Percentiles rank a stretch among this genome's conserved stretches.
phyloP scores from a whole-genome alignment of 2,113 vertebrate genomes.

The Ivindomyrus marchei region DNA sequence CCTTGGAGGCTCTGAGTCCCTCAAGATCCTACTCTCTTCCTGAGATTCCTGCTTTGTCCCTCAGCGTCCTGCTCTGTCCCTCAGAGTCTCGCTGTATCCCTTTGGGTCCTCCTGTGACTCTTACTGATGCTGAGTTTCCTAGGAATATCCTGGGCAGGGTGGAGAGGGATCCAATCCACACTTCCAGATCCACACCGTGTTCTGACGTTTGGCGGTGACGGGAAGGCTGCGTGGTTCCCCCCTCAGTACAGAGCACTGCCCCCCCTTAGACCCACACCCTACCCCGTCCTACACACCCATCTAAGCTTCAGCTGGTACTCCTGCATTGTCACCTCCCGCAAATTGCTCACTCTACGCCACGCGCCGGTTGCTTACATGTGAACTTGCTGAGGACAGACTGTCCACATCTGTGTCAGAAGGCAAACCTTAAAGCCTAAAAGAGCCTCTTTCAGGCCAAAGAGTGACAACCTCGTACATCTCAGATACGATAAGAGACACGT shows the following conservation, averaged over 20 bases:
- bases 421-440: no score
- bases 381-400: no score
- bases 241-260: no score
- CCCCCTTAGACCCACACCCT: no score
- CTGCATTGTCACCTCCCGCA: no score
- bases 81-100: neutral
- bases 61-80: neutral
- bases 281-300: no score
- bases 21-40: neutral
- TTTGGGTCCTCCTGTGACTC: neutral
- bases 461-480: no score
- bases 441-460: neutral
- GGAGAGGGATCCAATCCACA: neutral
- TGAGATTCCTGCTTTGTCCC: neutral
- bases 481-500: no score
- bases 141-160: neutral
- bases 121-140: neutral
- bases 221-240: neutral
- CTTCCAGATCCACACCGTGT: neutral
- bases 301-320: no score
- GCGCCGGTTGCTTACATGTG: no score
- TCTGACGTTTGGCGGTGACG: neutral
- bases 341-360: no score
- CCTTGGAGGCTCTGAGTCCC: neutral
- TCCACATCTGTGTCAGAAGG: no score